Evolutionary conservation across 2,797 vertebrate genomes (phyloP), one percentile per base, ranked within the genome.

Genomic region (Pipistrellus pygmaeus): DNA sequence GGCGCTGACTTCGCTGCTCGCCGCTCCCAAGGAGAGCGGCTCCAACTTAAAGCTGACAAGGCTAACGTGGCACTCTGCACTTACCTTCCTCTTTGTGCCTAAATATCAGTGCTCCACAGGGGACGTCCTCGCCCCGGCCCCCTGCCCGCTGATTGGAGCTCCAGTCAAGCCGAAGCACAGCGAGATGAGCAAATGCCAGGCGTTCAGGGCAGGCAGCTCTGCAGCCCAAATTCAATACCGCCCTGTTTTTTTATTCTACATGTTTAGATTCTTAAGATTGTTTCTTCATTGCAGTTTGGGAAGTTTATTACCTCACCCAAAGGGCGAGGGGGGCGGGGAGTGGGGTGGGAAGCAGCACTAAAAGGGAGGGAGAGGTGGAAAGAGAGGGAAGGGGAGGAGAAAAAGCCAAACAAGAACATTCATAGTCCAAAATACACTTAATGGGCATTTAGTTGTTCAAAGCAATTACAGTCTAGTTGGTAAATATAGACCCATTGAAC

Each of bases 21-120:
- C 14, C 14, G 78, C 13, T 14, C 76, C 35, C 25, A 95, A 93
- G 96, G 68, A 95, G 93, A 93, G 80, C 60, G 0, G 84, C 81
- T 93, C 82, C 94, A 92, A 90, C 64, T 64, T 88, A 96, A 96
- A 85, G 91, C 35, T 97, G 93, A 97, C 97, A 11, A 88, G 55
- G 95, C 84, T 89, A 60, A 93, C 82, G 96, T 97, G 96, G 96
- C 96, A 92, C 88, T 97, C 96, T 96, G 91, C 96, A 97, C 97
- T 97, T 96, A 98, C 97, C 97, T 97, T 97, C 89, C 96, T 95
- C 95, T 97, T 95, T 97, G 96, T 80, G 97, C 2, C 91, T 95
- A 72, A 96, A 96, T 96, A 96, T 93, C 97, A 94, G 85, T 64
- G 90, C 95, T 94, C 95, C 83, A 51, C 14, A 21, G 86, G 95